phyloP scores from a whole-genome alignment of 2,888 invertebrate genomes.

The Amaurobius ferox region DNA sequence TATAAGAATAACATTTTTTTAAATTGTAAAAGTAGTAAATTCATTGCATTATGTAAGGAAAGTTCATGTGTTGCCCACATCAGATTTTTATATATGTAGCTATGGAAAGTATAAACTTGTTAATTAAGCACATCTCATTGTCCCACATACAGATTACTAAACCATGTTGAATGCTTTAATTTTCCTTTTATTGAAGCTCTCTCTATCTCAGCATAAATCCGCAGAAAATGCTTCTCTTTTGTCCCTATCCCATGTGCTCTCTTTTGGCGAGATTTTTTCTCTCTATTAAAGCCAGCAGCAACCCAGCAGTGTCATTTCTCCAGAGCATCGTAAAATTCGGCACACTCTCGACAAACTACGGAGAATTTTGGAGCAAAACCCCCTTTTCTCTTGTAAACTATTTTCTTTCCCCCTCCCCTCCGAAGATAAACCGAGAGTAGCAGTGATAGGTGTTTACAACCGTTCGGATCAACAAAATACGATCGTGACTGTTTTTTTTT shows the following conservation, averaged over 20 bases:
- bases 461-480: conserved; percentile 61
- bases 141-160: too few species aligned
- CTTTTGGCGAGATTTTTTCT: neutral
- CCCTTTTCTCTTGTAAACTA: conserved; percentile 19
- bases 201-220: too few species aligned
- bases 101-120: too few species aligned
- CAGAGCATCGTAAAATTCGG: conserved; percentile 58
- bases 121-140: too few species aligned
- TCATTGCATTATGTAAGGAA: too few species aligned
- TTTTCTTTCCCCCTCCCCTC: neutral
- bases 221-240: too few species aligned
- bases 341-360: conserved; percentile 48
- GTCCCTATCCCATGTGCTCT: neutral
- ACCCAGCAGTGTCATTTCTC: conserved; percentile 46
- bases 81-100: too few species aligned
- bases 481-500: conserved; percentile 44
- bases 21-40: too few species aligned
- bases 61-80: too few species aligned
- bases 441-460: conserved; percentile 69
- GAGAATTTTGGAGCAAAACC: conserved; percentile 51
- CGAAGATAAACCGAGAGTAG: conserved; percentile 35
- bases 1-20: too few species aligned
- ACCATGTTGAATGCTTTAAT: too few species aligned
- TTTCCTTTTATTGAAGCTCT: too few species aligned
- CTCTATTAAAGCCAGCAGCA: conserved; percentile 60